These are phyloP conservation scores for Oxyscelio sp. DNA, from an alignment of 2,888 invertebrate genomes.

Conservation along the genomic window DNA sequence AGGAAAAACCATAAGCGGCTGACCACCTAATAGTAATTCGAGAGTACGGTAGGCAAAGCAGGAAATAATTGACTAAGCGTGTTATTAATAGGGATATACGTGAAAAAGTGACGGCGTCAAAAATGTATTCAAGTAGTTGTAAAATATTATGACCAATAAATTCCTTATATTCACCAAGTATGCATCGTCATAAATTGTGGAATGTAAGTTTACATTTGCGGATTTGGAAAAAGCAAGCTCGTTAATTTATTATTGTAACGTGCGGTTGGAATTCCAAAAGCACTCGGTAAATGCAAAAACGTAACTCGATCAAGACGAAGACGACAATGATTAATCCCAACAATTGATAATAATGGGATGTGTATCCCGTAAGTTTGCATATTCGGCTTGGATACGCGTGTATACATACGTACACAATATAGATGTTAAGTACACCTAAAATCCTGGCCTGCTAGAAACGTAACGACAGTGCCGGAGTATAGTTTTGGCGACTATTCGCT, in stretches of 20 bases:
- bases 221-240: slow-evolving; percentile 3
- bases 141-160: slow-evolving; percentile 36
- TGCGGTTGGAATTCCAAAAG: slow-evolving; percentile 5
- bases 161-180: not conserved
- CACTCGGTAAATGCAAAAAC: not conserved
- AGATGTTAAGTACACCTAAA: slow-evolving; percentile 61
- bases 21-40: not conserved
- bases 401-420: slow-evolving; percentile 47
- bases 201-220: slow-evolving; percentile 25
- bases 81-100: not conserved
- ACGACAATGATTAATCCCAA: slow-evolving; percentile 38
- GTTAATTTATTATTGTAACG: slow-evolving; percentile 12
- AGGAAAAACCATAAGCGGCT: no score
- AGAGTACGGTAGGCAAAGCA: not conserved
- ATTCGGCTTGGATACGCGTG: slow-evolving; percentile 32
- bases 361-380: slow-evolving; percentile 40
- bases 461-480: slow-evolving; percentile 62
- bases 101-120: slow-evolving; percentile 3
- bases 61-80: slow-evolving; percentile 1
- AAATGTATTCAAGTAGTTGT: slow-evolving; percentile 18
- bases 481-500: slow-evolving; percentile 77
- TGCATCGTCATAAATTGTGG: slow-evolving; percentile 21
- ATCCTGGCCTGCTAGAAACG: slow-evolving; percentile 55
- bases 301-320: slow-evolving; percentile 12
- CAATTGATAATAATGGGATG: slow-evolving; percentile 59